phyloP scores from a whole-genome alignment of 2,888 invertebrate species.

The Corythucha ciliata region DNA sequence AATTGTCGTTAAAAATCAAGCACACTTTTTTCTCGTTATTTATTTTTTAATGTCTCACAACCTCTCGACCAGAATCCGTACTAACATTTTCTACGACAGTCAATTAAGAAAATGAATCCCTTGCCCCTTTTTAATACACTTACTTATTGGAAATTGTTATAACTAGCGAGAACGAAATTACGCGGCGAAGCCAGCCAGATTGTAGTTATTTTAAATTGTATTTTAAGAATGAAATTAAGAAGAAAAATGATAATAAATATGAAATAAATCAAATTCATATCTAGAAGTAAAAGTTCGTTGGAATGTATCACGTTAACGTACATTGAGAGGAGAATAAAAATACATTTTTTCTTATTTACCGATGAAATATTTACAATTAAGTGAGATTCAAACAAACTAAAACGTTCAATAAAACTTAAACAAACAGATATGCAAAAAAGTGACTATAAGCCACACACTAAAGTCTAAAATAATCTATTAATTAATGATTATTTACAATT shows the following conservation, averaged over 20 bases:
- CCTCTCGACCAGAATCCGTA: too few relatives aligned
- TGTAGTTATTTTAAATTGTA: too few relatives aligned
- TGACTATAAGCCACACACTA: conserved; percentile 24
- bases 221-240: conserved; percentile 11
- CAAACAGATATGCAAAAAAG: conserved; percentile 30
- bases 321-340: conserved; percentile 25
- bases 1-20: too few relatives aligned
- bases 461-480: conserved; percentile 22
- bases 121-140: not conserved
- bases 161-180: conserved; percentile 1
- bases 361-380: conserved; percentile 29
- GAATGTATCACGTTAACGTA: conserved; percentile 32
- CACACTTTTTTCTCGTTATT: too few relatives aligned
- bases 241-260: not conserved
- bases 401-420: conserved; percentile 21
- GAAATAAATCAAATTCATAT: not conserved
- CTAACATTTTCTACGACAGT: too few relatives aligned
- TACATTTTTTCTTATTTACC: conserved; percentile 9
- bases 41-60: too few relatives aligned
- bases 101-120: not conserved
- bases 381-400: conserved; percentile 32
- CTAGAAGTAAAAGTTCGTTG: conserved; percentile 29
- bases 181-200: conserved; percentile 33
- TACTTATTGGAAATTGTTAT: not conserved
- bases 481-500: conserved; percentile 32